Percentiles rank a stretch among this genome's conserved stretches.
Conservation (phyloP, 2,888 invertebrate genomes). For the Synanthedon vespiformis region DNA sequence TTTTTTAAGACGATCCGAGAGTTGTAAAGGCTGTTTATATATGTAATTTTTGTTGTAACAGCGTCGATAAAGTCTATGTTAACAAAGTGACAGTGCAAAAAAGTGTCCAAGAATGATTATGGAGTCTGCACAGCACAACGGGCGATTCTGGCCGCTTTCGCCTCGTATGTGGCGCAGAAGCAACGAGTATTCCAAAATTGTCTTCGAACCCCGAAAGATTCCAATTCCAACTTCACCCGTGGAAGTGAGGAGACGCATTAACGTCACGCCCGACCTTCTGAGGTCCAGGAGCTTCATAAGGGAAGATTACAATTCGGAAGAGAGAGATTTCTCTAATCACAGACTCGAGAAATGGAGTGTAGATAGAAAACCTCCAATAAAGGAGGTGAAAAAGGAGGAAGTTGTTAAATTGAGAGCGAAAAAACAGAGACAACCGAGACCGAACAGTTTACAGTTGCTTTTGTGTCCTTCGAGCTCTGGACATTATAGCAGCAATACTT, state of each 20-base stretch:
- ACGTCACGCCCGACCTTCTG: slow-evolving; percentile 48
- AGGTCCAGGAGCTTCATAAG: slow-evolving; percentile 42
- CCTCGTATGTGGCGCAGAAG: slow-evolving; percentile 60
- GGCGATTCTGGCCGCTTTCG: slow-evolving; percentile 60
- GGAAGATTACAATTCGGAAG: slow-evolving; percentile 48
- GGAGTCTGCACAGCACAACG: slow-evolving; percentile 51
- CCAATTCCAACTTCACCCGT: slow-evolving; percentile 51
- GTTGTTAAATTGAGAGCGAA: slow-evolving; percentile 50
- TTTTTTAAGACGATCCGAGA: too few relatives aligned
- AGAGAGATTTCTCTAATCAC: slow-evolving; percentile 10
- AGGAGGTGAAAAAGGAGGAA: slow-evolving; percentile 43
- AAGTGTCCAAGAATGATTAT: slow-evolving; percentile 45
- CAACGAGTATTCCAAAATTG: slow-evolving; percentile 59
- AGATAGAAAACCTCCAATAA: slow-evolving; percentile 46
- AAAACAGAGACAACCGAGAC: slow-evolving; percentile 53
- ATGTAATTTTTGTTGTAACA: background rate
- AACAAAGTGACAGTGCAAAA: background rate
- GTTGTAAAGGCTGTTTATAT: too few relatives aligned
- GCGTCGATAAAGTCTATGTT: background rate
- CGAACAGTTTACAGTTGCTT: slow-evolving; percentile 57
- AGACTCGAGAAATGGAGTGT: slow-evolving; percentile 42
- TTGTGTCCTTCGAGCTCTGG: slow-evolving; percentile 58
- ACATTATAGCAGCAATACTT: slow-evolving; percentile 60
- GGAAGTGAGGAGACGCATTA: slow-evolving; percentile 33
- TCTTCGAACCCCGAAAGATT: slow-evolving; percentile 57